A percentile compares a stretch with the other conserved stretches of the same genome.
These are phyloP conservation scores for Nothoprocta perdicaria DNA, from an alignment of 2,113 vertebrate species.

Conservation along the genomic window DNA sequence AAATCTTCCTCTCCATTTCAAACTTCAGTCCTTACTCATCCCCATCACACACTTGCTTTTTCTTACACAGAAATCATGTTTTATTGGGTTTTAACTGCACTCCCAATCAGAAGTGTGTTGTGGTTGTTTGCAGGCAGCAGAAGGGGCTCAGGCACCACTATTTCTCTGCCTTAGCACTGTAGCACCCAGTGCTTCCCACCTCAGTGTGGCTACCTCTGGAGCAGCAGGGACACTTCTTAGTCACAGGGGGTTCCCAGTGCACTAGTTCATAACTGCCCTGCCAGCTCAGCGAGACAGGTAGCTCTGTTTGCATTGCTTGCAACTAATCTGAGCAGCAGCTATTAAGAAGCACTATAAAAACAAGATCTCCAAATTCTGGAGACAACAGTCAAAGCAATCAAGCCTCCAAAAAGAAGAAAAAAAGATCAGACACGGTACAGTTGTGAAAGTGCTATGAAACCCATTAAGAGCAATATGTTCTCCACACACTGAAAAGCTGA, in stretches of 20 bases:
- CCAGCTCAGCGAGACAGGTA: constrained; percentile 13
- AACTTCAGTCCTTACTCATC: neutral
- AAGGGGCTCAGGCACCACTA: neutral
- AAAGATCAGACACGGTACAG: neutral
- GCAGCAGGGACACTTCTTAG: neutral
- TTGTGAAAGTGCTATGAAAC: neutral
- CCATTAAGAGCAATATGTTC: neutral
- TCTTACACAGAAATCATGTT: neutral
- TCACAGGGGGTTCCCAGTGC: neutral
- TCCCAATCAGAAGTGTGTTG: neutral
- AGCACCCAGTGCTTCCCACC: constrained; percentile 13
- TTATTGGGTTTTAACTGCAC: constrained; percentile 40
- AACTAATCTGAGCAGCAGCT: constrained; percentile 7
- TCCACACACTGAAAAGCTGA: neutral
- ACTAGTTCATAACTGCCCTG: neutral
- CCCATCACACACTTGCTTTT: neutral
- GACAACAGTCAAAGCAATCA: constrained; percentile 3
- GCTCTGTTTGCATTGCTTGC: constrained; percentile 15
- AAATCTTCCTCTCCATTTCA: neutral
- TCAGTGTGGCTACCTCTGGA: neutral
- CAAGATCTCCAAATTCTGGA: neutral
- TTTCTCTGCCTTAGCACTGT: constrained; percentile 1
- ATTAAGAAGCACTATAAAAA: neutral
- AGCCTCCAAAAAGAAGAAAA: neutral
- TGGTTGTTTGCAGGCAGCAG: neutral